Evolutionary conservation across 2,113 vertebrate genomes (phyloP).

Genomic region (Alligator mississippiensis): DNA sequence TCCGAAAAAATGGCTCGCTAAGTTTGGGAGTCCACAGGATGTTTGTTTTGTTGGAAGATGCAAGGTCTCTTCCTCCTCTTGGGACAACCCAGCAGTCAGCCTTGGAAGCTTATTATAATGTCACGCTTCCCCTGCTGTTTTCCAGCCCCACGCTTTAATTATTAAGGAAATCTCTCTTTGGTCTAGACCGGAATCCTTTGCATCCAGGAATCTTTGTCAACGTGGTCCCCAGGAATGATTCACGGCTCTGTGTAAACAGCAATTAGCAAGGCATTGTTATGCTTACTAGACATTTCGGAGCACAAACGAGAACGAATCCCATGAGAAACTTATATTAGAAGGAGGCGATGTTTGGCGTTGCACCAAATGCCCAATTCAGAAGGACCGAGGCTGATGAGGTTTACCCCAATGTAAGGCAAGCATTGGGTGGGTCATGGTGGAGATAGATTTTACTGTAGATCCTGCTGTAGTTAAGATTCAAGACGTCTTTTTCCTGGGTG

Average conservation of each 20-base stretch:
- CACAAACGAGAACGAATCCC: constrained; percentile 4
- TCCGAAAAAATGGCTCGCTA: not conserved
- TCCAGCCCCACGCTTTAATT: not conserved
- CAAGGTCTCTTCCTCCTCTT: not conserved
- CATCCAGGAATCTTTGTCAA: constrained; percentile 22
- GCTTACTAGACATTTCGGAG: not conserved
- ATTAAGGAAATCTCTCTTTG: not conserved
- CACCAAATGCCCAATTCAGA: not conserved
- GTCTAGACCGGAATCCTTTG: constrained; percentile 7
- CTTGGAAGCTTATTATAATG: not conserved
- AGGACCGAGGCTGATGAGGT: not conserved
- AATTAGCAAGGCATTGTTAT: constrained; percentile 26
- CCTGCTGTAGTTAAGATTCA: not conserved
- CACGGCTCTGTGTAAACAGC: not conserved
- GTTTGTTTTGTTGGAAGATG: constrained; percentile 58
- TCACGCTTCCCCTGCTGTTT: not conserved
- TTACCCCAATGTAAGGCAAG: not conserved
- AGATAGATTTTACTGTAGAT: not conserved
- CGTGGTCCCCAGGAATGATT: constrained; percentile 44
- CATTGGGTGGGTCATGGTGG: not conserved
- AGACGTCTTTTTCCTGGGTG: not conserved
- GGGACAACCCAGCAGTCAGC: not conserved
- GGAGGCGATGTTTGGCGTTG: not conserved
- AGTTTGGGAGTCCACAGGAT: constrained; percentile 54
- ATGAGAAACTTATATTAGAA: not conserved